phyloP scores from a whole-genome alignment of 2,113 vertebrate species.

The Xenotilapia leptura region DNA sequence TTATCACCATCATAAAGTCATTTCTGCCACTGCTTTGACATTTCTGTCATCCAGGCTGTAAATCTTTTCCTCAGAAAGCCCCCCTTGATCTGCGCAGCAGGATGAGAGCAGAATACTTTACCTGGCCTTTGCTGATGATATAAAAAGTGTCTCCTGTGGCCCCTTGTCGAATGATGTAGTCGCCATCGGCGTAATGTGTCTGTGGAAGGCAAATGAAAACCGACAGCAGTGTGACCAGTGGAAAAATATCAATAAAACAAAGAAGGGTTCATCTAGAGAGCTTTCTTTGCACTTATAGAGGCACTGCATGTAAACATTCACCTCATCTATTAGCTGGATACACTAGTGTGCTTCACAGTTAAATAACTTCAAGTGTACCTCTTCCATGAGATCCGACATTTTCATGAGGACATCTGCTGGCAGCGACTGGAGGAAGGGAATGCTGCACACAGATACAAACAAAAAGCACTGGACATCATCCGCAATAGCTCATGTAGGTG shows the following conservation, averaged over 20 bases:
- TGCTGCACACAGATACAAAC: constrained; percentile 43
- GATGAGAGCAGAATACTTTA: constrained; percentile 29
- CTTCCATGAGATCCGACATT: constrained; percentile 64
- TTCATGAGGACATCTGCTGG: constrained; percentile 68
- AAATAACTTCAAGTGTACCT: constrained; percentile 53
- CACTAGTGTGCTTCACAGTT: not conserved
- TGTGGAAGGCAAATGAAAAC: constrained; percentile 3
- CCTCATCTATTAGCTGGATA: not conserved
- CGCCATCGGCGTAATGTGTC: constrained; percentile 64
- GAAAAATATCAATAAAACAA: not conserved
- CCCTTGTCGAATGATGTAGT: constrained; percentile 68
- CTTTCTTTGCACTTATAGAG: not conserved
- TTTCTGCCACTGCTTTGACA: not conserved
- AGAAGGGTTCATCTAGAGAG: not conserved
- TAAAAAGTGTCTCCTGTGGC: constrained; percentile 68
- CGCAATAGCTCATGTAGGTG: not conserved
- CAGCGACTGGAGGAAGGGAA: constrained; percentile 65
- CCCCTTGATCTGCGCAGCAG: not conserved
- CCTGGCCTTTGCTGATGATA: constrained; percentile 74
- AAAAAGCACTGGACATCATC: not conserved
- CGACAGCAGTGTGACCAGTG: not conserved
- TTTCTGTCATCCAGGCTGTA: not conserved
- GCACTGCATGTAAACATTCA: not conserved
- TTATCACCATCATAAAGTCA: not conserved
- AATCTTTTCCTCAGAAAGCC: not conserved